These are phyloP conservation scores for Sylvilagus floridanus DNA, from an alignment of 2,797 vertebrate species.

Conservation along the genomic window DNA sequence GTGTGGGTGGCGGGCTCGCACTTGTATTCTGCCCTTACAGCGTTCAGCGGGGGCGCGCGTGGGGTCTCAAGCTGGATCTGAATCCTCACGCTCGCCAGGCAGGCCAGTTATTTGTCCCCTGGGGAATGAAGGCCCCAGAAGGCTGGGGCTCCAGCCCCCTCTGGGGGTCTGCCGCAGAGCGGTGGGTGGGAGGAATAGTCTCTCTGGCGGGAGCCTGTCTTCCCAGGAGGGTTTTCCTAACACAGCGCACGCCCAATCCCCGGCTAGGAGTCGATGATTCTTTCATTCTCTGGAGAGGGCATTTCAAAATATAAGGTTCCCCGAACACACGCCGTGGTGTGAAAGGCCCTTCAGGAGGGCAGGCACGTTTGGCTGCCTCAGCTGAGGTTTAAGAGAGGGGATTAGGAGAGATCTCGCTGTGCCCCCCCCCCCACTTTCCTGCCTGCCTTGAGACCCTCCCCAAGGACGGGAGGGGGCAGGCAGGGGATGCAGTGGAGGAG, in stretches of 20 bases:
- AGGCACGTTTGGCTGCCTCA: neutral
- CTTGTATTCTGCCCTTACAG: constrained; percentile 72
- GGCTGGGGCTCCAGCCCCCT: constrained; percentile 25
- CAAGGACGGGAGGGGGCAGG: neutral
- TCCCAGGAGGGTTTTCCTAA: neutral
- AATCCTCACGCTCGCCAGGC: constrained; percentile 75
- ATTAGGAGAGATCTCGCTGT: constrained; percentile 42
- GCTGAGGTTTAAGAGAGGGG: constrained; percentile 30
- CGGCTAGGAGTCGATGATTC: neutral
- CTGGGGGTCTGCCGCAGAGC: neutral
- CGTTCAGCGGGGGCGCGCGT: constrained; percentile 56
- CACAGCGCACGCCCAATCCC: neutral
- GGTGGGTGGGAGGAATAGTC: neutral
- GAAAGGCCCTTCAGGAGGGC: constrained; percentile 4
- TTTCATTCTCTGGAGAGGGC: neutral
- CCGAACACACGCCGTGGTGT: constrained; percentile 33
- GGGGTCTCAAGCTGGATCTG: constrained; percentile 76
- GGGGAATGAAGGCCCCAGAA: constrained; percentile 68
- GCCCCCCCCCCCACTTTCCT: neutral
- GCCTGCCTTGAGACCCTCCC: neutral
- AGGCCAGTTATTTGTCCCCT: constrained; percentile 76
- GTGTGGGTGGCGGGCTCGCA: constrained; percentile 51
- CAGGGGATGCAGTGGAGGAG: neutral
- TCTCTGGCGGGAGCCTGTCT: neutral
- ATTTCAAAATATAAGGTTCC: constrained; percentile 34